Base-by-base conservation (phyloP, 1,140 invertebrate species). In the Samia ricini region DNA sequence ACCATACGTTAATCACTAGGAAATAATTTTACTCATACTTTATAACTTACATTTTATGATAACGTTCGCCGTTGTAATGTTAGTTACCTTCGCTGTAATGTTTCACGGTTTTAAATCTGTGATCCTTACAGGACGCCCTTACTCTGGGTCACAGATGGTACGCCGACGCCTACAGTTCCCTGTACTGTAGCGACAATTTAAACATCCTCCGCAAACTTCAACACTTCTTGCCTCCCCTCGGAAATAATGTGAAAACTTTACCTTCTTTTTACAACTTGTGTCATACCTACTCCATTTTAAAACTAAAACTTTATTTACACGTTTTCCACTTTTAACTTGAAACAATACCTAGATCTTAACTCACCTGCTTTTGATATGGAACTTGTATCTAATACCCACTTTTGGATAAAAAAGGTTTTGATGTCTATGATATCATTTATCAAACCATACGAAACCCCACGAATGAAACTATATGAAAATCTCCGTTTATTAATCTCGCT, bases 201-300 rank as follows among this genome's bases (percentile, higher is more conserved):
- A 69, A 59, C 68, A 59, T 61, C 63, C 68, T 18, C 65, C 51
- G 36, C 62, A 64, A 69, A 69, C 61, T 69, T 69, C 63, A 36
- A 66, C 63, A 61, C 63, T 69, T 69, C 64, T 69, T 66, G 68
- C 61, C 18, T 63, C 55, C 49, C 62, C 61, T 61, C 68, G 63
- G 68, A 65, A 69, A 69, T 69, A 69, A 69, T 69, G 68, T 69
- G 68, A 62, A 69, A 69, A 69, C 60, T 69, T 66, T 55, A 60
- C 33, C 63, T 62, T 69, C 57, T 63, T 69, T 69, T 68, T 65
- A 66, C 54, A 48, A 63, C 61, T 63, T 61, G 63, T 56, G 54
- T 26, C 61, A 56, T 33, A 36, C n/a, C n/a, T n/a, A n/a, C 55
- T 58, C 49, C 58, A 56, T 57, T 69, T 63, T 67, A 36, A 52